Conservation (phyloP, 1,140 invertebrate genomes). For the Conus ventricosus region DNA sequence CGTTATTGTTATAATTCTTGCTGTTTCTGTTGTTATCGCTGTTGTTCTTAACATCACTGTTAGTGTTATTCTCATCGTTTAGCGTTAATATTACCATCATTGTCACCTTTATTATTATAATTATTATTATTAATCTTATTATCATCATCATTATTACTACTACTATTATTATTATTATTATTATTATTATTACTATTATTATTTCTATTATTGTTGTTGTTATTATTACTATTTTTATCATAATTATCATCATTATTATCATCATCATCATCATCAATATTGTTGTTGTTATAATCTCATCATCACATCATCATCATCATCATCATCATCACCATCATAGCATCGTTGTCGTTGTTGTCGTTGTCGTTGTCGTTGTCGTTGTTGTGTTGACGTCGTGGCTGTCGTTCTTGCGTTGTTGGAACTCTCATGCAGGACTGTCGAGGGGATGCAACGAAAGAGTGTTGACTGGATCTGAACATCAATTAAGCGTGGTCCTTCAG, state of each 20-base stretch:
- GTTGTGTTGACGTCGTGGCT: too few relatives aligned
- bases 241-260: too few relatives aligned
- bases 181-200: not conserved
- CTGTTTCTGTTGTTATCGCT: not conserved
- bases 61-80: not conserved
- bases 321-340: too few relatives aligned
- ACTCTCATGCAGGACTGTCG: too few relatives aligned
- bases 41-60: not conserved
- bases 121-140: not conserved
- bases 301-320: not conserved
- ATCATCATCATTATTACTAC: not conserved
- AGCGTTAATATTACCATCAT: not conserved
- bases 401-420: too few relatives aligned
- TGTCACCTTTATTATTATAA: not conserved
- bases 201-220: not conserved
- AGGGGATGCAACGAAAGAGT: too few relatives aligned
- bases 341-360: not conserved
- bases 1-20: not conserved
- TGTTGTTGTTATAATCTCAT: not conserved
- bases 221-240: not conserved
- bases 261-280: not conserved
- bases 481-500: too few relatives aligned
- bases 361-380: too few relatives aligned
- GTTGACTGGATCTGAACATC: too few relatives aligned
- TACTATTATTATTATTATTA: not conserved